Evolutionary conservation across 2,888 invertebrate genomes (phyloP).

Genomic region (Cheilosia pagana): DNA sequence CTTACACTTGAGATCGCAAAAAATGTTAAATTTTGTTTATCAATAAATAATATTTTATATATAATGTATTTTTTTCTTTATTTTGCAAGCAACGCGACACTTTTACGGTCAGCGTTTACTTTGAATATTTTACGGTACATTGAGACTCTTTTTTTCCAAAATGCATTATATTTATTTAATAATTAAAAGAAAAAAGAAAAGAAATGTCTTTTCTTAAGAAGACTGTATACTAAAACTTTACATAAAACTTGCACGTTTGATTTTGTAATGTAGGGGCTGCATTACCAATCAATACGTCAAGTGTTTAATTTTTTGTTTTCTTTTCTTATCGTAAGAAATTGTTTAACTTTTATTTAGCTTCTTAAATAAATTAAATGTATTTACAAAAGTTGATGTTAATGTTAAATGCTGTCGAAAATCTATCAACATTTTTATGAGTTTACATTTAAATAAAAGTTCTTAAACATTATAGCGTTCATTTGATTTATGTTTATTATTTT

Average conservation of each 20-base stretch:
- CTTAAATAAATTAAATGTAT: slow-evolving; percentile 26
- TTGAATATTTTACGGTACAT: slow-evolving; percentile 58
- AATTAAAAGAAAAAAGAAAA: neutral
- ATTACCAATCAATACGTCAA: slow-evolving; percentile 45
- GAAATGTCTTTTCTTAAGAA: neutral
- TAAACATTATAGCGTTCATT: neutral
- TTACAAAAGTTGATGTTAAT: slow-evolving; percentile 28
- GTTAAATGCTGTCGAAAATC: neutral
- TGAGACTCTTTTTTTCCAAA: slow-evolving; percentile 67
- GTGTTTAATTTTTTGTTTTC: neutral
- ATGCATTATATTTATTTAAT: slow-evolving; percentile 43
- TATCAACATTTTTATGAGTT: neutral
- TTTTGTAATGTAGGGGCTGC: slow-evolving; percentile 49
- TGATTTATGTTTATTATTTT: neutral
- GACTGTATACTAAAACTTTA: neutral
- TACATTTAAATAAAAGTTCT: neutral
- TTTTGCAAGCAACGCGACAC: slow-evolving; percentile 42
- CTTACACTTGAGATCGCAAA: slow-evolving; percentile 6
- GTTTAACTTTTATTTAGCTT: slow-evolving; percentile 40
- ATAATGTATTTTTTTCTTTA: slow-evolving; percentile 3
- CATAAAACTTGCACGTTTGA: slow-evolving; percentile 17
- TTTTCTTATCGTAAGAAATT: slow-evolving; percentile 20
- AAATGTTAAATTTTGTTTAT: slow-evolving; percentile 6
- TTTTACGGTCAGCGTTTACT: slow-evolving; percentile 13
- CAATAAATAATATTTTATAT: slow-evolving; percentile 4